These are phyloP conservation scores for Nesometra sesokonis DNA, from an alignment of 35 echinoderm and acorn worm genomes.

Conservation along the genomic window DNA sequence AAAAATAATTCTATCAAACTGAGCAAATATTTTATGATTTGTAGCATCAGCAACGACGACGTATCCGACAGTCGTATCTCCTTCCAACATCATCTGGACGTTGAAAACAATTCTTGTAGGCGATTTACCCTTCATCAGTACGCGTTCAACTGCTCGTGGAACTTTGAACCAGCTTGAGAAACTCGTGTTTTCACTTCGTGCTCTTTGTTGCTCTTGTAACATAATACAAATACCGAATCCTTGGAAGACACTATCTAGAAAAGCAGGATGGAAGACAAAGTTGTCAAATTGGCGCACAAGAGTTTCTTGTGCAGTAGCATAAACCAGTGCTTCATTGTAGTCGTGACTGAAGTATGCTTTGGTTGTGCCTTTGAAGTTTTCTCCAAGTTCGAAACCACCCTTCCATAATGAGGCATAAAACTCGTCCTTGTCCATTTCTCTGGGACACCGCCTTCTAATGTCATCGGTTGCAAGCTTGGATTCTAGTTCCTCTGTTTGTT, in stretches of 20 bases:
- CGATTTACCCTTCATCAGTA: constrained; percentile 64
- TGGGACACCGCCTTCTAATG: constrained; percentile 73
- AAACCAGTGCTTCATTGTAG: constrained; percentile 73
- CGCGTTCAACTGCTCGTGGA: constrained; percentile 55
- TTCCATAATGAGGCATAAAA: constrained; percentile 72
- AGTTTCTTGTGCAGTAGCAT: constrained; percentile 60
- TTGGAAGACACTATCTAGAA: constrained; percentile 82
- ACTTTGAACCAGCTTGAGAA: constrained; percentile 80
- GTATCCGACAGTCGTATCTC: constrained; percentile 41
- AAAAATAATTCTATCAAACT: constrained; percentile 58
- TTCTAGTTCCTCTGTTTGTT: constrained; percentile 64
- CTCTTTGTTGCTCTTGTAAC: constrained; percentile 71
- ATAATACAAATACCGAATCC: constrained; percentile 84
- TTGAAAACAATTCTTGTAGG: constrained; percentile 61
- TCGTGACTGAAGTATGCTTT: constrained; percentile 88
- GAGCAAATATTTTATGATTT: constrained; percentile 65
- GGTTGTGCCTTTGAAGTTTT: constrained; percentile 61
- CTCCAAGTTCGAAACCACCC: constrained; percentile 85
- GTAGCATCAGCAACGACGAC: constrained; percentile 76
- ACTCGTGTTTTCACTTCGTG: constrained; percentile 30
- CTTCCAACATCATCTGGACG: constrained; percentile 38
- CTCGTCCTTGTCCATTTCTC: constrained; percentile 64
- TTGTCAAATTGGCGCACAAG: constrained; percentile 62
- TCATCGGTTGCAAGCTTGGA: constrained; percentile 72
- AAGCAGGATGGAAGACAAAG: constrained; percentile 80